These are phyloP conservation scores for Desmodus rotundus DNA, from an alignment of 2,113 vertebrate species.

Conservation along the genomic window DNA sequence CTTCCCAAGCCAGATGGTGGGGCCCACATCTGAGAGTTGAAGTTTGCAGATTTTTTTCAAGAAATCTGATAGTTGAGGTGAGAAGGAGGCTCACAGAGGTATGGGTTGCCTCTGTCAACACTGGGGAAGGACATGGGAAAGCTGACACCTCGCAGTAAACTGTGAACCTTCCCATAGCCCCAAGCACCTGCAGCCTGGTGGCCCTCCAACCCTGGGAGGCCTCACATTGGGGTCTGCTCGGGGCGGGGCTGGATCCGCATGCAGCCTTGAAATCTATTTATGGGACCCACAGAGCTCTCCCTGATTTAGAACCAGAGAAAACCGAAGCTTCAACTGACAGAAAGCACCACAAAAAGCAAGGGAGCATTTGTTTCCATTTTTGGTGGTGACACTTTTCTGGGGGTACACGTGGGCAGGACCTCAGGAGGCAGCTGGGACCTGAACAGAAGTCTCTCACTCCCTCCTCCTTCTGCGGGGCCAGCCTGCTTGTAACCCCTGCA, in stretches of 20 bases:
- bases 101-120: constrained; percentile 47
- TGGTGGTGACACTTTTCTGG: not conserved
- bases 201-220: not conserved
- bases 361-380: constrained; percentile 20
- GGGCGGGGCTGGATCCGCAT: not conserved
- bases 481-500: not conserved
- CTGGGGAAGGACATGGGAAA: constrained; percentile 20
- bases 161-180: not conserved
- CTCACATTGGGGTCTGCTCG: not conserved
- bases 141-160: not conserved
- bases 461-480: fast-evolving
- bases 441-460: not conserved
- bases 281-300: not conserved
- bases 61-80: constrained; percentile 55
- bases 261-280: not conserved
- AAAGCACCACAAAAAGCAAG: not conserved
- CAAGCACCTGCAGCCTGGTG: not conserved
- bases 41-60: constrained; percentile 15
- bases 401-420: not conserved
- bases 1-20: not conserved
- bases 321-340: not conserved
- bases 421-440: not conserved
- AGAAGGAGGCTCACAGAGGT: constrained; percentile 4
- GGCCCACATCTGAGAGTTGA: not conserved
- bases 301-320: not conserved